Evolutionary conservation across 2,888 invertebrate genomes (phyloP), one percentile per base, ranked within the genome.

Genomic region (Bedellia somnulentella): DNA sequence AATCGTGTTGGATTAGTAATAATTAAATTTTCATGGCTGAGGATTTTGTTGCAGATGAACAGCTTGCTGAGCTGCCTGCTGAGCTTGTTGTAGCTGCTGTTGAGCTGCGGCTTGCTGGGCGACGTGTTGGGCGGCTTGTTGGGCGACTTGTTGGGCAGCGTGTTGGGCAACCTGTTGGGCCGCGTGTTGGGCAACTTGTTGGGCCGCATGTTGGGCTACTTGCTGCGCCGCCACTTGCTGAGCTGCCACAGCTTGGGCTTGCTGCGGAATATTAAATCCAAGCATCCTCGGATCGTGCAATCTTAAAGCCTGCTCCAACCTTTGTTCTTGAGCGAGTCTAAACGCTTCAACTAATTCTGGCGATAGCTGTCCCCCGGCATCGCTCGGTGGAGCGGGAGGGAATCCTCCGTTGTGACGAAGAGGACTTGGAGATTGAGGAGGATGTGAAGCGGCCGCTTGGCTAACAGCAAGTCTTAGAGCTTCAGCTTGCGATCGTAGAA

Each of bases 401-500:
- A 68, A 73, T 2, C 75, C 68, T 32, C 75, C 76, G 46, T 76
- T 76, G 50, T 76, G 75, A 49, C 73, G 54, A 30, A 73, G 41
- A 8, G 73, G 73, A 44, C 68, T 70, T 9, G 58, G 47, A 2
- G 59, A 50, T 32, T 67, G 73, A 32, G 53, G 60, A 28, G 66
- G 73, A 29, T 73, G 79, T 2, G 78, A 80, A 0, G 80, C 80
- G 0, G 80, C 24, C 1, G 84, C 85, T 49, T 87, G 87, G 5
- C 83, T 82, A 39, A 91, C 91, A 18, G 91, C 92, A 34, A 92
- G 60, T 46, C 92, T 79, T 21, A 93, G 73, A 1, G 90, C 90
- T 57, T 92, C 92, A 1, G 91, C 91, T 50, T 93, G 92, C 43
- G 89, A 88, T 49, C 92, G 79, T 13, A 93, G 68, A 30, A 92